Conservation (phyloP, 1,140 invertebrate genomes). For the Sycophila sp. region DNA sequence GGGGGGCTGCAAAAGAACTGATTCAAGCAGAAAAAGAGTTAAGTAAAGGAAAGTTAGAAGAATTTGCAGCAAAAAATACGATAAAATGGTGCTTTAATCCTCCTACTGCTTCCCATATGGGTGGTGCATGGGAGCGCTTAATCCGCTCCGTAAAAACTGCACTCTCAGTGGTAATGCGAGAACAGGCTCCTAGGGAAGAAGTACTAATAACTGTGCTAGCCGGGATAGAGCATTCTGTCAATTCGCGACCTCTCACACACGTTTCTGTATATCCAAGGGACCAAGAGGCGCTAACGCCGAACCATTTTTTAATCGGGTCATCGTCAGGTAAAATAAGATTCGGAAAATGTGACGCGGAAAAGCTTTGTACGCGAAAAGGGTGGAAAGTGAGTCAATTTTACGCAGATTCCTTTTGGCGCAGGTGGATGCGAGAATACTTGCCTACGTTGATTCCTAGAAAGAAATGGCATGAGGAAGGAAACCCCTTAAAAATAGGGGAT, state of each 20-base stretch:
- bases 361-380: neutral
- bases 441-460: conserved; percentile 39
- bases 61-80: too few relatives aligned
- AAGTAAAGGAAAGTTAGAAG: conserved; percentile 22
- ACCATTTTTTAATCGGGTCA: conserved; percentile 49
- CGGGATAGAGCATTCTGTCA: conserved; percentile 9
- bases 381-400: conserved; percentile 29
- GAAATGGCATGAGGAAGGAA: conserved; percentile 1
- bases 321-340: conserved; percentile 5
- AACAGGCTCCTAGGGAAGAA: conserved; percentile 7
- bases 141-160: neutral
- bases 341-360: neutral
- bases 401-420: conserved; percentile 44
- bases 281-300: conserved; percentile 40
- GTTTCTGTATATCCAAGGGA: conserved; percentile 38
- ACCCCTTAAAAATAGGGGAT: neutral
- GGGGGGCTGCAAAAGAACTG: conserved; percentile 46
- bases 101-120: neutral
- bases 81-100: too few relatives aligned
- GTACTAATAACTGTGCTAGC: neutral
- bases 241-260: conserved; percentile 15
- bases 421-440: conserved; percentile 45
- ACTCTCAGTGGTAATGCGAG: neutral
- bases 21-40: conserved; percentile 27
- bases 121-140: neutral